Evolutionary conservation across 37 sponge, comb jelly and placozoan genomes (phyloP).

Genomic region (Geodia barretti): DNA sequence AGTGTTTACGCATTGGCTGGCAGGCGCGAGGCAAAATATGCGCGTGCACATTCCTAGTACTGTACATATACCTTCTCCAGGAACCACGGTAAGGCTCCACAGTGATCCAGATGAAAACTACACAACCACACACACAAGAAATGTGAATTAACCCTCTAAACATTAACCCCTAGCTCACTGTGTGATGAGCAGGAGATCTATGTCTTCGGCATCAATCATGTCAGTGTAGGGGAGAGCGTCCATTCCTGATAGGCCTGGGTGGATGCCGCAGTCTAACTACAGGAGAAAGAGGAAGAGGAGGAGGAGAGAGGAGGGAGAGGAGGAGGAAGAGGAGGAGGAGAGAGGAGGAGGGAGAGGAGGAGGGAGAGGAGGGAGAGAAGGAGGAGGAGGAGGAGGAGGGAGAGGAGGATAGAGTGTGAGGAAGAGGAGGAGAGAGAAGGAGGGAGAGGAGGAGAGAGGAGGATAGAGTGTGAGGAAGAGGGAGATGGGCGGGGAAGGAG

Average conservation of each 20-base stretch:
- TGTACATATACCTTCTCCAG: conserved; percentile 84
- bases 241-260: conserved; percentile 94
- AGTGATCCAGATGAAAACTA: conserved; percentile 98
- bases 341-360: background rate
- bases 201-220: conserved; percentile 94
- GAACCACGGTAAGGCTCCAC: conserved; percentile 98
- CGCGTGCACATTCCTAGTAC: too few species aligned
- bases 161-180: conserved; percentile 62
- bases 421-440: background rate
- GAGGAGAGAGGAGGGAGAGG: background rate
- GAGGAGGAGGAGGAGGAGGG: background rate
- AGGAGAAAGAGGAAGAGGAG: background rate
- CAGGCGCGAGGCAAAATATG: too few species aligned
- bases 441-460: background rate
- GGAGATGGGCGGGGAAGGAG: background rate
- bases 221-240: conserved; percentile 98
- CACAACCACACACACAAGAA: background rate
- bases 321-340: background rate
- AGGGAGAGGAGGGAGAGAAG: background rate
- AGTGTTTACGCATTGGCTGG: too few species aligned
- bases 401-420: background rate
- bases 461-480: background rate
- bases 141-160: background rate
- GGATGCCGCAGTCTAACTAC: conserved; percentile 96
- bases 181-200: conserved; percentile 86